These are phyloP conservation scores for Thera britannica DNA, from an alignment of 2,888 invertebrate species.

Conservation along the genomic window DNA sequence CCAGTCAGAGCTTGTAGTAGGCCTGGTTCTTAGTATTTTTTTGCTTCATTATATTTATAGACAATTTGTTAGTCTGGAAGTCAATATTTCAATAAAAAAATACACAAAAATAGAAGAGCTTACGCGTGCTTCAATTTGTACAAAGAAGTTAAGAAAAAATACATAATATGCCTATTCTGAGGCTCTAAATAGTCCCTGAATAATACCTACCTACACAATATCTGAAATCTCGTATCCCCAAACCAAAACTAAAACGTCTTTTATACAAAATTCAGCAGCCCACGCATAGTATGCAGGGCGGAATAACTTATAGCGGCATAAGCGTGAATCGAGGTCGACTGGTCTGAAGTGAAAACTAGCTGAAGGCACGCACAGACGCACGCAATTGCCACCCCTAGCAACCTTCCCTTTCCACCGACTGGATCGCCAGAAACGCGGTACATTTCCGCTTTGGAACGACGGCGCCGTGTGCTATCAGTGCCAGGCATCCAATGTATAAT, in stretches of 20 bases:
- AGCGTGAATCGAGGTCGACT: conserved; percentile 79
- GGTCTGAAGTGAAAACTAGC: conserved; percentile 76
- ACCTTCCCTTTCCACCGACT: conserved; percentile 38
- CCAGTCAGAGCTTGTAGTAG: too few species aligned
- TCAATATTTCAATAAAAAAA: too few species aligned
- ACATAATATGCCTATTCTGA: too few species aligned
- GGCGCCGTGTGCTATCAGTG: conserved; percentile 23
- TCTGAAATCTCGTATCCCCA: conserved; percentile 33
- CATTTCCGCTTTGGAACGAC: conserved; percentile 43
- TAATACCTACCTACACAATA: conserved; percentile 20
- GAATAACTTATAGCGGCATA: conserved; percentile 76
- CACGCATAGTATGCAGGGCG: conserved; percentile 70
- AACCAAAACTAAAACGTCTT: conserved; percentile 46
- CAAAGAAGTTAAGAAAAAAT: too few species aligned
- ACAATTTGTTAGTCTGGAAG: too few species aligned
- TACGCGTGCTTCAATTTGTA: too few species aligned
- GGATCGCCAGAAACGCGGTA: conserved; percentile 36
- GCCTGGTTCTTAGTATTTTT: too few species aligned
- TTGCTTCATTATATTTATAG: too few species aligned
- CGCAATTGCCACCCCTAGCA: conserved; percentile 64
- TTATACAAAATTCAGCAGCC: conserved; percentile 60
- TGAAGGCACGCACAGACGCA: conserved; percentile 77
- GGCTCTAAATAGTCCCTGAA: too few species aligned
- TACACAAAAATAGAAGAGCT: too few species aligned
- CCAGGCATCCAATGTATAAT: conserved; percentile 44